These are phyloP conservation scores for Monochamus saltuarius DNA, from an alignment of 1,140 invertebrate species.

Conservation along the genomic window DNA sequence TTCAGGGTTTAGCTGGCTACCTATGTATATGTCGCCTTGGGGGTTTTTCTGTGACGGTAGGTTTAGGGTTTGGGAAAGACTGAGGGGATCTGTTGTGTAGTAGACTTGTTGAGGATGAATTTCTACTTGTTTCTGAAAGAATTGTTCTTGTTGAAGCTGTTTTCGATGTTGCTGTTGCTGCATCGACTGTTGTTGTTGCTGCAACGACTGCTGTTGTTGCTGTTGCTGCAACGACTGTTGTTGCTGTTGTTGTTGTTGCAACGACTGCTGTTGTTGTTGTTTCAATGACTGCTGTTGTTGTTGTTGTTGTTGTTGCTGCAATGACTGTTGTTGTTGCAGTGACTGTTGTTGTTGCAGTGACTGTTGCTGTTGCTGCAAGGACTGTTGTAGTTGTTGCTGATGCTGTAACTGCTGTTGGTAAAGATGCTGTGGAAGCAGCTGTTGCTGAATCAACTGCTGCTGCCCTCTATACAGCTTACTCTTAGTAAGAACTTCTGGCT, in stretches of 20 bases:
- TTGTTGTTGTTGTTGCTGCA: constrained; percentile 3
- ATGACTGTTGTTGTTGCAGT: constrained; percentile 10
- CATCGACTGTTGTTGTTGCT: constrained; percentile 12
- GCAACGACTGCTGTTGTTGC: constrained; percentile 4
- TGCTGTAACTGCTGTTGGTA: neutral
- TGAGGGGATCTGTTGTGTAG: constrained; percentile 6
- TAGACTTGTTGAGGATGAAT: constrained; percentile 24
- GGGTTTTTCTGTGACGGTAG: constrained; percentile 9
- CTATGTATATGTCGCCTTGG: constrained; percentile 12
- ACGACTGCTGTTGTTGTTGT: constrained; percentile 17
- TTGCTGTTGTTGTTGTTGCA: constrained; percentile 15
- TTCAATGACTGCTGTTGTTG: neutral
- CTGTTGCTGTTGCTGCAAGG: constrained; percentile 11
- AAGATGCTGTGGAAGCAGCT: neutral
- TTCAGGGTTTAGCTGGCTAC: constrained; percentile 9
- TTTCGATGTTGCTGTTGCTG: constrained; percentile 4
- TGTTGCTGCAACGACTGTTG: constrained; percentile 8
- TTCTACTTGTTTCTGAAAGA: constrained; percentile 9
- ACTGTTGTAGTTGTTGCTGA: constrained; percentile 8
- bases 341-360: constrained; percentile 35
- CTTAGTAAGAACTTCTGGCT: constrained; percentile 10
- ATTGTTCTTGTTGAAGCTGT: neutral
- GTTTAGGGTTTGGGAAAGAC: neutral
- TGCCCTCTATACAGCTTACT: constrained; percentile 6
- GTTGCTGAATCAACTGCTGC: neutral